Conservation (phyloP, 2,113 vertebrate genomes). For the Microcebus tavaratra region DNA sequence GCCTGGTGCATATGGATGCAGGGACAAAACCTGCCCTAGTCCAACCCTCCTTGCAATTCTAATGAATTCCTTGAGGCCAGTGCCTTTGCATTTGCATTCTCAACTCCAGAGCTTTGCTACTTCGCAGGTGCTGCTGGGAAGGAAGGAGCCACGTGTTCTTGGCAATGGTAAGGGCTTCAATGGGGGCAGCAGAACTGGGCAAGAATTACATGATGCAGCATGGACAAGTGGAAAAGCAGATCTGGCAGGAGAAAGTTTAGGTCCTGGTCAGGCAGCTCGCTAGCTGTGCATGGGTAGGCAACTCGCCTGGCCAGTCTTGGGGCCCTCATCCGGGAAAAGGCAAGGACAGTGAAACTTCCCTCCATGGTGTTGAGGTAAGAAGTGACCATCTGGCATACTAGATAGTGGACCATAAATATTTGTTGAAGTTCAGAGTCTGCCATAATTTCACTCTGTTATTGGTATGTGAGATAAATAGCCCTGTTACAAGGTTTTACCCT, state of each 20-base stretch:
- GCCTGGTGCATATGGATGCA: neutral
- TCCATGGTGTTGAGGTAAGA: neutral
- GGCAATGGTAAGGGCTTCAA: neutral
- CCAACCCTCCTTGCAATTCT: neutral
- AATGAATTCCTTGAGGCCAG: neutral
- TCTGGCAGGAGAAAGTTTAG: fast-evolving
- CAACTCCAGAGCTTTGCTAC: neutral
- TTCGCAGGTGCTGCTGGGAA: neutral
- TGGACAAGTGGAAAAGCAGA: neutral
- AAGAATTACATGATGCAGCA: neutral
- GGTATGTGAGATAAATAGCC: neutral
- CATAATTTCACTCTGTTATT: neutral
- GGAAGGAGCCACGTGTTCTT: neutral
- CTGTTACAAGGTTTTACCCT: neutral
- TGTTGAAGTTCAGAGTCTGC: neutral
- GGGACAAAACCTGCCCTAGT: neutral
- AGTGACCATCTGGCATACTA: neutral
- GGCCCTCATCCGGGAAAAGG: neutral
- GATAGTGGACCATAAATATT: neutral
- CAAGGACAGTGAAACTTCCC: neutral
- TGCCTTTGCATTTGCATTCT: neutral
- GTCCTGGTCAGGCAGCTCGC: neutral
- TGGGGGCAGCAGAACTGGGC: neutral
- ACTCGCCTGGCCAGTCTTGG: neutral
- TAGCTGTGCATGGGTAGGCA: neutral